These are phyloP conservation scores for Aphyosemion australe DNA, from an alignment of 2,113 vertebrate species.

Conservation along the genomic window DNA sequence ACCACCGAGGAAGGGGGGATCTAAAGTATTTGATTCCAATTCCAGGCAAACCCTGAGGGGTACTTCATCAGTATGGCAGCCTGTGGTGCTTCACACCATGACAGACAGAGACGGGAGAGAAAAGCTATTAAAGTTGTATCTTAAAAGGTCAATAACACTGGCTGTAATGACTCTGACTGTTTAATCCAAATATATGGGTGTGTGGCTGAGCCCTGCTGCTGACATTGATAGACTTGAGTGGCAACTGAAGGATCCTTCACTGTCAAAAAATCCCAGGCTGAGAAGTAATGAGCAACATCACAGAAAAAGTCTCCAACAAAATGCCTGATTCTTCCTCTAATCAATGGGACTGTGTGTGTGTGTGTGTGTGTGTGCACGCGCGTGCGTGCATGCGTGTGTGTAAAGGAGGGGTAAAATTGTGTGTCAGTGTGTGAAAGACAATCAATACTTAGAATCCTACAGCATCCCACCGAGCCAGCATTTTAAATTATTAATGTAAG, in stretches of 20 bases:
- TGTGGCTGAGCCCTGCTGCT: slow-evolving; percentile 78
- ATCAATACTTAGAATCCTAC: slow-evolving; percentile 17
- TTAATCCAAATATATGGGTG: slow-evolving; percentile 84
- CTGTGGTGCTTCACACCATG: slow-evolving; percentile 48
- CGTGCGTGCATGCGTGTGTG: slow-evolving; percentile 71
- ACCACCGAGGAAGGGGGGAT: slow-evolving; percentile 60
- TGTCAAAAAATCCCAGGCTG: slow-evolving; percentile 81
- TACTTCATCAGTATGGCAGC: slow-evolving; percentile 71
- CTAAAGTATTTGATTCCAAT: slow-evolving; percentile 77
- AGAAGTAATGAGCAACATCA: slow-evolving; percentile 85
- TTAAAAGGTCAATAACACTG: slow-evolving; percentile 81
- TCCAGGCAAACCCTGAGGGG: slow-evolving; percentile 69
- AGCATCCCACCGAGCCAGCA: neutral
- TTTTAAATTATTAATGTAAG: slow-evolving; percentile 3
- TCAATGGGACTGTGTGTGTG: slow-evolving; percentile 83
- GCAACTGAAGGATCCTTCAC: slow-evolving; percentile 81
- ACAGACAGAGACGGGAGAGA: slow-evolving; percentile 46
- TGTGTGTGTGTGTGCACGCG: slow-evolving; percentile 42
- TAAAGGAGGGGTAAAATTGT: neutral
- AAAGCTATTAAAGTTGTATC: slow-evolving; percentile 76
- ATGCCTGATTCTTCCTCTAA: slow-evolving; percentile 81
- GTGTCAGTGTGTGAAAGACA: slow-evolving; percentile 7
- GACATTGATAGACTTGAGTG: slow-evolving; percentile 89
- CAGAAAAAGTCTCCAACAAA: slow-evolving; percentile 78
- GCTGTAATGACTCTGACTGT: slow-evolving; percentile 80